These are phyloP conservation scores for Caprella mutica DNA, from an alignment of 2,888 invertebrate genomes.

Conservation along the genomic window DNA sequence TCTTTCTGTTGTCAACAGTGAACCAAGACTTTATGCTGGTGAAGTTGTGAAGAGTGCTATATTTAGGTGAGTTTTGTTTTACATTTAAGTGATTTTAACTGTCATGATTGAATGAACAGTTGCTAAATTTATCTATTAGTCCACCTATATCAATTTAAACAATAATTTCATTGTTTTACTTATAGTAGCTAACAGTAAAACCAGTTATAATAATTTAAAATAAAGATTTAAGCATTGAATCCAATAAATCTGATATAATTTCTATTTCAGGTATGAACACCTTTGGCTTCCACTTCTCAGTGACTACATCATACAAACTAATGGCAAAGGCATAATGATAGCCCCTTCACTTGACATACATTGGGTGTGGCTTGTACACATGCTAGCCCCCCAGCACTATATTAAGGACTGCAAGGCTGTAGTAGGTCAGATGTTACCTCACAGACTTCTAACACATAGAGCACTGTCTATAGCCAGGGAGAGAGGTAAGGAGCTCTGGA, in stretches of 20 bases:
- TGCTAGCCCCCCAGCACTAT: conserved; percentile 28
- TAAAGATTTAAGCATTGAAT: neutral
- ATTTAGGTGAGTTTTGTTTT: neutral
- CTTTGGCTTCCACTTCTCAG: conserved; percentile 30
- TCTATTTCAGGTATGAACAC: conserved; percentile 20
- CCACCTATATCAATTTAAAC: too few relatives aligned
- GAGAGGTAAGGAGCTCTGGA: conserved; percentile 23
- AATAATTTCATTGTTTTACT: too few relatives aligned
- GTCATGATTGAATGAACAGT: too few relatives aligned
- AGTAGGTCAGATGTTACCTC: conserved; percentile 19
- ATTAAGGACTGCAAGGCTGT: conserved; percentile 22
- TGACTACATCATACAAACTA: conserved; percentile 20
- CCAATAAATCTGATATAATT: neutral
- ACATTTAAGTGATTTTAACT: neutral
- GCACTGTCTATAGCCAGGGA: conserved; percentile 29
- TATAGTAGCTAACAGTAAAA: too few relatives aligned
- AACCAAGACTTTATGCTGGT: conserved; percentile 15
- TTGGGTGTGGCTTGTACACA: conserved; percentile 31
- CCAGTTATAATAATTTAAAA: neutral
- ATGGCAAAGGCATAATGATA: conserved; percentile 1
- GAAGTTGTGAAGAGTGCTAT: conserved; percentile 13
- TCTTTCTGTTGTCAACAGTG: conserved; percentile 12
- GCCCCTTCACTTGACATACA: conserved; percentile 29
- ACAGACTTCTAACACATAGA: conserved; percentile 20
- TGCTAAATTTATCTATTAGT: too few relatives aligned